Base-by-base conservation (phyloP, 2,113 vertebrate genomes). In the Heteronetta atricapilla region DNA sequence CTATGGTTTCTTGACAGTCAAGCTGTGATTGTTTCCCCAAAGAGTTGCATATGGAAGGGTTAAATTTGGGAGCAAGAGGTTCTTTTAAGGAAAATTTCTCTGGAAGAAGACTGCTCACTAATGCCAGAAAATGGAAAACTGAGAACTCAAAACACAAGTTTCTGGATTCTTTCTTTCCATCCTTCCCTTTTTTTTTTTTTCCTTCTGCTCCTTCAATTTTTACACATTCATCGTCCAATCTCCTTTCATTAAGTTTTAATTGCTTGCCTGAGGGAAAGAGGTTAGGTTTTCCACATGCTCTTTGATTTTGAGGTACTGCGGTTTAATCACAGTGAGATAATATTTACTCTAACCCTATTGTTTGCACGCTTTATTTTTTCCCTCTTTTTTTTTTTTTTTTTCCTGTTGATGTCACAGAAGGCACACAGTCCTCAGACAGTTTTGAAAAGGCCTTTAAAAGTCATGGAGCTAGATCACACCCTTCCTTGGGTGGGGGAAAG, bases 281-380 rank as follows among this genome's bases (percentile, higher is more conserved):
- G 96, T 97, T 97, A 63, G 46, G 75, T 97, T 97, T 97, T 98
- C 96, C 97, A 96, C 97, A 97, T 97, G 91, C 88, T 93, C 97
- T 97, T 97, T 93, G 90, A 96, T 97, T 98, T 96, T 97, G 97
- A 97, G 97, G 95, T 96, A 89, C 95, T 97, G 94, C 21, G 13
- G 95, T 97, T 97, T 96, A 98, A 97, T 98, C 96, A 90, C 33
- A 92, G 90, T 98, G 98, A 98, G 97, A 97, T 98, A 97, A 98
- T 97, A 97, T 95, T 96, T 85, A 96, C 92, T 93, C 79, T 84
- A 68, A 91, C 93, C 93, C 93, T 96, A 93, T 97, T 97, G 96
- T 96, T 96, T 96, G 91, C 86, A 56, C 53, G 62, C 50, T 95
- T 89, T 95, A 80, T 92, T 93, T 88, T 78, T 88, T 91, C 68